Percentiles rank a stretch among this genome's conserved stretches.
These are phyloP conservation scores for Pygmarrhopalites habei DNA, from an alignment of 1,140 invertebrate species.

Conservation along the genomic window DNA sequence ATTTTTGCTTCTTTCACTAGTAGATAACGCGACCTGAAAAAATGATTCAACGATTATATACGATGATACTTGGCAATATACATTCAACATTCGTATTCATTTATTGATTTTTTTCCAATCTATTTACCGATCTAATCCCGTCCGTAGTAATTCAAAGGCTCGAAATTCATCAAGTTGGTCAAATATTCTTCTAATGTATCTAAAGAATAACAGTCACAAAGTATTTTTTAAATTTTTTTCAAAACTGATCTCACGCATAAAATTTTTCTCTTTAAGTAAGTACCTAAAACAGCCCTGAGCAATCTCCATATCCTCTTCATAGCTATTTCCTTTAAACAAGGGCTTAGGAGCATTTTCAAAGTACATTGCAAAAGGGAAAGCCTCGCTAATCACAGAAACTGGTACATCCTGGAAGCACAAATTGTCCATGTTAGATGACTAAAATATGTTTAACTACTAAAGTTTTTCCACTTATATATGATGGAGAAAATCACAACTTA, in stretches of 20 bases:
- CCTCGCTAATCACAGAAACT: slow-evolving; percentile 49
- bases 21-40: slow-evolving; percentile 86
- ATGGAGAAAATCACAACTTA: too few species aligned
- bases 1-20: slow-evolving; percentile 98
- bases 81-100: too few species aligned
- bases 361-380: slow-evolving; percentile 89
- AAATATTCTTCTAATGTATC: slow-evolving; percentile 92
- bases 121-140: slow-evolving; percentile 86
- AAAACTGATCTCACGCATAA: too few species aligned
- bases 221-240: too few species aligned
- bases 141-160: slow-evolving; percentile 92
- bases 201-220: too few species aligned
- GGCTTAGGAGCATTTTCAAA: slow-evolving; percentile 89
- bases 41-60: too few species aligned
- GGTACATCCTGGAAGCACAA: slow-evolving; percentile 43
- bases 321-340: slow-evolving; percentile 71
- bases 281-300: slow-evolving; percentile 86
- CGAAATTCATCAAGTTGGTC: slow-evolving; percentile 95
- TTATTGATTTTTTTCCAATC: too few species aligned
- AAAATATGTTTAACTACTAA: too few species aligned
- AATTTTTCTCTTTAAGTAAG: too few species aligned
- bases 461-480: too few species aligned
- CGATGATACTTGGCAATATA: too few species aligned
- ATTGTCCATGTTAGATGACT: too few species aligned
- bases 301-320: slow-evolving; percentile 81